Evolutionary conservation across 2,797 vertebrate genomes (phyloP).

Genomic region (Amblyraja radiata): DNA sequence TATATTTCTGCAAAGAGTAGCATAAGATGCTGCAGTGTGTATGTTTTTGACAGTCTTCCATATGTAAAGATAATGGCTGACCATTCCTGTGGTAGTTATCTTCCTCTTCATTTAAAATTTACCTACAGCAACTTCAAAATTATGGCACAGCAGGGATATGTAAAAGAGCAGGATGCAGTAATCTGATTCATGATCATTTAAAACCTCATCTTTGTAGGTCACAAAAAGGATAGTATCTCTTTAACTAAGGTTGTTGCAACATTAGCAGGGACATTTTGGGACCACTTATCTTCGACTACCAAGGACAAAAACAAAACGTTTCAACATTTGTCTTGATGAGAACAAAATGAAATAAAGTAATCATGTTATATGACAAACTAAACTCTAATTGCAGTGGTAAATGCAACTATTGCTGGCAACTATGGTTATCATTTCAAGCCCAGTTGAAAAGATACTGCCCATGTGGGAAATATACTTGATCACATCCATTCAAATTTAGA

Average conservation of each 20-base stretch:
- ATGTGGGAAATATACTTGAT: not conserved
- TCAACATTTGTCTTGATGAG: not conserved
- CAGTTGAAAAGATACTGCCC: not conserved
- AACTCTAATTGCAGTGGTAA: not conserved
- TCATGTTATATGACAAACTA: not conserved
- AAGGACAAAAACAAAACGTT: conserved; percentile 17
- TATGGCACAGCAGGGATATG: conserved; percentile 28
- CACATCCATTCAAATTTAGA: not conserved
- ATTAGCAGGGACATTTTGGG: not conserved
- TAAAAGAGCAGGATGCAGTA: conserved; percentile 31
- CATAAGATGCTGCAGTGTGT: not conserved
- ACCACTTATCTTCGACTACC: not conserved
- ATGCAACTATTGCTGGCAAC: not conserved
- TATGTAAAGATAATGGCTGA: conserved; percentile 27
- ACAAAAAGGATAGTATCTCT: conserved; percentile 25
- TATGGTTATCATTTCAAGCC: not conserved
- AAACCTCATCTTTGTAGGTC: conserved; percentile 14
- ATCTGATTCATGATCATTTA: conserved; percentile 28
- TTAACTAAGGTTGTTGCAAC: conserved; percentile 15
- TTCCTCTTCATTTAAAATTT: conserved; percentile 26
- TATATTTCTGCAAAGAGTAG: not conserved
- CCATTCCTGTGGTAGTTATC: not conserved
- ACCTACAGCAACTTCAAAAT: conserved; percentile 29
- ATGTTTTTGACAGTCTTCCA: conserved; percentile 29
- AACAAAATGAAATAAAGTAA: not conserved